Percentiles rank a stretch among this genome's conserved stretches.
Evolutionary conservation across 2,797 vertebrate genomes (phyloP).

Genomic region (Gastrophryne carolinensis): DNA sequence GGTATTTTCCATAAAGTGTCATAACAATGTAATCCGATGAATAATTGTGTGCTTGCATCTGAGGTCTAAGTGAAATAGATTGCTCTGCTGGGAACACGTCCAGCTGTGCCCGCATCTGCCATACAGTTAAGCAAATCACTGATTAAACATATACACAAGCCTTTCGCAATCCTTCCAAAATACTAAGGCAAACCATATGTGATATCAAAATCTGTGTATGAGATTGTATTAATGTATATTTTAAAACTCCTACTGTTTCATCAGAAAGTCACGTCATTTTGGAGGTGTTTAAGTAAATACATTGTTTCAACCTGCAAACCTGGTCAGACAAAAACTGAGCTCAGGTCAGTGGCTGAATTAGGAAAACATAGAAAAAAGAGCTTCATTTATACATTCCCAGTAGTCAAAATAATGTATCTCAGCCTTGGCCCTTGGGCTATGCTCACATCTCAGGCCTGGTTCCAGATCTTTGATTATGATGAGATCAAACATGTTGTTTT

Average conservation of each 20-base stretch:
- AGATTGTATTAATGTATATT: neutral
- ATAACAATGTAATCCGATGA: constrained; percentile 34
- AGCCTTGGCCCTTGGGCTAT: no score
- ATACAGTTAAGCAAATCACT: neutral
- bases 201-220: neutral
- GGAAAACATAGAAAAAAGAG: no score
- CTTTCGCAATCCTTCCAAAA: neutral
- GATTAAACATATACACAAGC: constrained; percentile 11
- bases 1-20: constrained; percentile 41
- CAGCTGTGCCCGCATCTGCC: constrained; percentile 6
- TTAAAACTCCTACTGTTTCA: neutral
- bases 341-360: no score
- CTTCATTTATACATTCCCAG: no score
- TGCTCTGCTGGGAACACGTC: neutral
- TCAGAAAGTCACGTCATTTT: constrained; percentile 2
- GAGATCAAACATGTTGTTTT: no score
- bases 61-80: constrained; percentile 8
- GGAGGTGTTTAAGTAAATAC: no score
- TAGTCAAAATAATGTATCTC: no score
- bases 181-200: neutral
- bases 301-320: no score
- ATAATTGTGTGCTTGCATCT: constrained; percentile 26
- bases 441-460: no score
- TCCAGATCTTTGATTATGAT: no score
- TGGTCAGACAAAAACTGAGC: no score